Evolutionary conservation across 2,113 vertebrate species (phyloP).

Genomic region (Mandrillus leucophaeus): DNA sequence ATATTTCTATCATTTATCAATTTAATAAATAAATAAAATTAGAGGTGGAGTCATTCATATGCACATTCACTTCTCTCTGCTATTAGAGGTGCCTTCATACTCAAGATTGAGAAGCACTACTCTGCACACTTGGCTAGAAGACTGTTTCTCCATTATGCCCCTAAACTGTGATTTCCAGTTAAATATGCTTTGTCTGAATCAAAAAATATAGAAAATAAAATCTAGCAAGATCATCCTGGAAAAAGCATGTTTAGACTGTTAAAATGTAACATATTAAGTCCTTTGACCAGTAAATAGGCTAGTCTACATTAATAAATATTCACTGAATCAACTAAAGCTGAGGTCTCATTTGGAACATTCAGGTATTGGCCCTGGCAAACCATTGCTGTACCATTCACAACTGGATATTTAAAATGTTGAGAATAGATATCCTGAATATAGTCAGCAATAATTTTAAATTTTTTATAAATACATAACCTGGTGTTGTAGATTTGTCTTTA

Average conservation of each 20-base stretch:
- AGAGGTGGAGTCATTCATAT: neutral
- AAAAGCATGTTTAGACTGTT: neutral
- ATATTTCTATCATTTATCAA: neutral
- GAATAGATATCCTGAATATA: neutral
- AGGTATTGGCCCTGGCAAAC: neutral
- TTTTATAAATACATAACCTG: conserved; percentile 83
- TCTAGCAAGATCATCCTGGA: neutral
- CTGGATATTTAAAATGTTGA: neutral
- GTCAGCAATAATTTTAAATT: neutral
- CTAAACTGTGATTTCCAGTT: conserved; percentile 20
- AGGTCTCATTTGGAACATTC: neutral
- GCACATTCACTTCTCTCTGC: neutral
- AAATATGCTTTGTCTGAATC: neutral
- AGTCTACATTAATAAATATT: neutral
- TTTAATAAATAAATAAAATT: neutral
- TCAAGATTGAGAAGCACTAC: neutral
- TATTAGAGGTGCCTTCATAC: neutral
- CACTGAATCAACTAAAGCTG: neutral
- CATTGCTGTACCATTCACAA: neutral
- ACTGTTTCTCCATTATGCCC: neutral
- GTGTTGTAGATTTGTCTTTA: conserved; percentile 82
- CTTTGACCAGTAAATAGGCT: neutral
- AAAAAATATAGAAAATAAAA: neutral
- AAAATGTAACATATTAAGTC: neutral
- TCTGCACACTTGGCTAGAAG: neutral